Conservation (phyloP, 1,140 invertebrate genomes). For the Drosophila fuyamai region DNA sequence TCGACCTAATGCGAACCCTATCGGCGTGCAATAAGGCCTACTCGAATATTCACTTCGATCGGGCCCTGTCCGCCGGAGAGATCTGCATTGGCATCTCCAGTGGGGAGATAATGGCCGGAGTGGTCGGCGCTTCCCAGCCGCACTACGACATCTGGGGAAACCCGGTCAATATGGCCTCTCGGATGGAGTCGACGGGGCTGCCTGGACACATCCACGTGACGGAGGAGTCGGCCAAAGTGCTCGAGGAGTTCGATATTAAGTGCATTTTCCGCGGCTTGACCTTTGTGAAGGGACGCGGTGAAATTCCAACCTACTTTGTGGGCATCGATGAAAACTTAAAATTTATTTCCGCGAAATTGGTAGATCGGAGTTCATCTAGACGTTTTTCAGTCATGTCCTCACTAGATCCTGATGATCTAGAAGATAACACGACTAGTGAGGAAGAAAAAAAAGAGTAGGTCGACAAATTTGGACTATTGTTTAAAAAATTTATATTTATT, state of each 20-base stretch:
- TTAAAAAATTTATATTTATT: neutral
- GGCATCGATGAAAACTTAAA: conserved; percentile 10
- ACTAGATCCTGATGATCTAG: neutral
- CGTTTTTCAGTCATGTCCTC: conserved; percentile 7
- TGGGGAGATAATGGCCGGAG: conserved; percentile 88
- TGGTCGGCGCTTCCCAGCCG: conserved; percentile 95
- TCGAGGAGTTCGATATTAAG: conserved; percentile 83
- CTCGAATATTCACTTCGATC: conserved; percentile 5
- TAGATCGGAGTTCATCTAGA: neutral
- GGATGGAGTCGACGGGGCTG: conserved; percentile 95
- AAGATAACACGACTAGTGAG: neutral
- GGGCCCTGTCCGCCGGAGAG: conserved; percentile 88
- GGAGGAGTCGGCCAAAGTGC: conserved; percentile 89
- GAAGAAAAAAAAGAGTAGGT: no score
- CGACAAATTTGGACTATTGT: no score
- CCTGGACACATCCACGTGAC: conserved; percentile 93
- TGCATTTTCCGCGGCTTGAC: conserved; percentile 31
- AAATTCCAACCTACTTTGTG: conserved; percentile 43
- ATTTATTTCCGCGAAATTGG: neutral
- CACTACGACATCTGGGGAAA: conserved; percentile 95
- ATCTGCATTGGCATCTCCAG: conserved; percentile 89
- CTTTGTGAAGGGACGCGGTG: conserved; percentile 27
- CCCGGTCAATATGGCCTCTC: conserved; percentile 96
- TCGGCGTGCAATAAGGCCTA: conserved; percentile 39
- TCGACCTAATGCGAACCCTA: conserved; percentile 61